Conservation (phyloP, 1,140 invertebrate genomes). For the Aphelinus atriplicis region DNA sequence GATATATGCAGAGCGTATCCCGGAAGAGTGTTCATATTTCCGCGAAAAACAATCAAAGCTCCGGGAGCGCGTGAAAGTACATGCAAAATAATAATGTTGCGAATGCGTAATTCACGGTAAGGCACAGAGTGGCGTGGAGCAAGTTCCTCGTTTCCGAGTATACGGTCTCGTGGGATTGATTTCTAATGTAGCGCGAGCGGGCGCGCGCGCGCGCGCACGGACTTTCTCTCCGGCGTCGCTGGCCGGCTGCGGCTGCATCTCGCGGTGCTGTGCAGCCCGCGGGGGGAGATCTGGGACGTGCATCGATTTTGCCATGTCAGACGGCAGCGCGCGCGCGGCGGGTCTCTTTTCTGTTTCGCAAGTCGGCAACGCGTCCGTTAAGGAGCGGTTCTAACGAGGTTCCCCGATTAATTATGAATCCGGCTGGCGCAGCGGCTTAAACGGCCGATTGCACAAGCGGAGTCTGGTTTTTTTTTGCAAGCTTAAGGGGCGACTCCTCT, state of each 20-base stretch:
- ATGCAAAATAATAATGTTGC: conserved; percentile 23
- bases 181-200: conserved; percentile 27
- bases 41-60: background rate
- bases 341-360: background rate
- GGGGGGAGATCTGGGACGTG: conserved; percentile 2
- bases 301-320: conserved; percentile 19
- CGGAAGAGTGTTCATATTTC: conserved; percentile 10
- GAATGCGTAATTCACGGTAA: conserved; percentile 26
- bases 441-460: conserved; percentile 46
- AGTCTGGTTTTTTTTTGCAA: conserved; percentile 40
- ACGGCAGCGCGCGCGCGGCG: background rate
- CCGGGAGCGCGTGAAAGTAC: conserved; percentile 17
- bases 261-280: background rate
- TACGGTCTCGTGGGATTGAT: conserved; percentile 11
- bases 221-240: conserved; percentile 25
- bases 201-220: background rate
- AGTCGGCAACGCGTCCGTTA: background rate
- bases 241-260: background rate
- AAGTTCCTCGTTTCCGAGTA: conserved; percentile 12
- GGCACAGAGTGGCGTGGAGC: background rate
- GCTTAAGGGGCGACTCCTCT: conserved; percentile 38
- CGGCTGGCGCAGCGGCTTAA: conserved; percentile 41
- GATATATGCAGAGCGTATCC: background rate
- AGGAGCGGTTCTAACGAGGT: conserved; percentile 6
- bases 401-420: conserved; percentile 56